A percentile compares a stretch with the other conserved stretches of the same genome.
Evolutionary conservation across 53 echinoderm and acorn worm species (phyloP).

Genomic region (Henricia sp.): DNA sequence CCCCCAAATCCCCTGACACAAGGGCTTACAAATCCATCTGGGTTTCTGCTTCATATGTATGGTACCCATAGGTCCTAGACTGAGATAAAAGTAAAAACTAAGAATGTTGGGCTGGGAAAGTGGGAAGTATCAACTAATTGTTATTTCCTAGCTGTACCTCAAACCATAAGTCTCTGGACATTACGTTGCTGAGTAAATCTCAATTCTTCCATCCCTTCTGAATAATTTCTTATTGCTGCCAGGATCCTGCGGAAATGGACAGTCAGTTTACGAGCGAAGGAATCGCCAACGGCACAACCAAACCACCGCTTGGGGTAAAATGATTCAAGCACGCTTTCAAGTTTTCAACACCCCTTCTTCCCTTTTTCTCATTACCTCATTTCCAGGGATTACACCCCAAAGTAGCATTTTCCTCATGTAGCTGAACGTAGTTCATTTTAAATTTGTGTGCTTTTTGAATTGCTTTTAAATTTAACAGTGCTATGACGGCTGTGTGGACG

Average conservation of each 20-base stretch:
- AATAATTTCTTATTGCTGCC: not conserved
- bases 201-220: not conserved
- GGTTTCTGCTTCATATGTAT: not conserved
- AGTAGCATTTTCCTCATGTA: not conserved
- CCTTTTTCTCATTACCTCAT: not conserved
- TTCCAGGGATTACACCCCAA: not conserved
- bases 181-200: not conserved
- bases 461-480: too few species aligned
- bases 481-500: too few species aligned
- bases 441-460: not conserved
- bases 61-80: too few species aligned
- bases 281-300: slow-evolving; percentile 18
- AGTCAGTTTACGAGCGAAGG: slow-evolving; percentile 7
- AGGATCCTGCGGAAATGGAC: slow-evolving; percentile 38
- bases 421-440: not conserved
- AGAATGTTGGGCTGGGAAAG: too few species aligned
- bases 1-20: not conserved
- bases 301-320: slow-evolving; percentile 47
- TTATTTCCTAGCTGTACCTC: not conserved
- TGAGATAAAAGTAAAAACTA: too few species aligned
- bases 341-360: not conserved
- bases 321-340: not conserved
- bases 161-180: too few species aligned
- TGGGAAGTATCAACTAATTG: not conserved
- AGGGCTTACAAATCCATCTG: not conserved